Evolutionary conservation across 1,140 invertebrate genomes (phyloP).

Genomic region (Palaemon carinicauda): DNA sequence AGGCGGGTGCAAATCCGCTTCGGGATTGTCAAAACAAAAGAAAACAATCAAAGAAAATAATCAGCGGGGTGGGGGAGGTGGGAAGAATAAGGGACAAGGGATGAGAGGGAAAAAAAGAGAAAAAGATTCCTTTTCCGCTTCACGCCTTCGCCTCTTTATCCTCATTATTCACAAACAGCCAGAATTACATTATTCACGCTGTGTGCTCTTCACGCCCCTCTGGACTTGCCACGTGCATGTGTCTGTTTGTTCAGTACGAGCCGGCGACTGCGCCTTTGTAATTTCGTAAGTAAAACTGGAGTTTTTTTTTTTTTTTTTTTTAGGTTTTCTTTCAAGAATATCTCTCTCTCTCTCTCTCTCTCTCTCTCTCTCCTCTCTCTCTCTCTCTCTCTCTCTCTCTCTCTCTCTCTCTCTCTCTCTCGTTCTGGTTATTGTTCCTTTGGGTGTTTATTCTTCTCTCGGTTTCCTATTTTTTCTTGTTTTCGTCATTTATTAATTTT

Average conservation of each 20-base stretch:
- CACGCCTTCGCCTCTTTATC: background rate
- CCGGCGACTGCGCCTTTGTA: too few species aligned
- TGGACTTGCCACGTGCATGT: too few species aligned
- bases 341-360: background rate
- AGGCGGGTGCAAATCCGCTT: background rate
- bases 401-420: background rate
- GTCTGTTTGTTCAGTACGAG: too few species aligned
- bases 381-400: background rate
- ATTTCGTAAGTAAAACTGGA: too few species aligned
- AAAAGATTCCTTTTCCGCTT: background rate
- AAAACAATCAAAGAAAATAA: background rate
- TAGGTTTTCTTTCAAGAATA: too few species aligned
- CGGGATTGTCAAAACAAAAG: background rate
- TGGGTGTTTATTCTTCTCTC: background rate
- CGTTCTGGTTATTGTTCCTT: background rate
- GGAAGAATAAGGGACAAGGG: background rate
- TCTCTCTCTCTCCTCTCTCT: background rate
- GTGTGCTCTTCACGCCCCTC: too few species aligned
- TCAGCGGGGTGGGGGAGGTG: too few species aligned
- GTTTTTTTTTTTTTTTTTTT: too few species aligned
- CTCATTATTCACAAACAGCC: background rate
- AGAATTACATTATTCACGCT: background rate
- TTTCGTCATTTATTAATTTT: too few species aligned
- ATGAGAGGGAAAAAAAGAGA: background rate
- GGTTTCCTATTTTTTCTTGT: background rate